Evolutionary conservation across 1,140 invertebrate species (phyloP).

Genomic region (Drosophila virilis): DNA sequence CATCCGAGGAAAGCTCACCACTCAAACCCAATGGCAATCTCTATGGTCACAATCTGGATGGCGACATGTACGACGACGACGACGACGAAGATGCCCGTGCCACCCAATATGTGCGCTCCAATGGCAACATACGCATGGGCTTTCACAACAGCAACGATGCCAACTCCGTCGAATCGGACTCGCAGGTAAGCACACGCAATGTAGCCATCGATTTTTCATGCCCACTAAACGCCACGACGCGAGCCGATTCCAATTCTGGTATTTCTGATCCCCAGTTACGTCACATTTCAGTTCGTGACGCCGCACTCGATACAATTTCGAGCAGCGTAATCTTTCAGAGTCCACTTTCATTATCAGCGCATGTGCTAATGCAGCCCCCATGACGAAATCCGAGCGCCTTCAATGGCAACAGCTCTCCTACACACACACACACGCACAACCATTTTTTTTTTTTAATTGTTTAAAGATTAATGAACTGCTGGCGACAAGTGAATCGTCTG

Average conservation of each 20-base stretch:
- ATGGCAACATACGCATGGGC: conserved; percentile 70
- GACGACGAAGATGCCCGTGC: conserved; percentile 64
- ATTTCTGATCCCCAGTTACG: conserved; percentile 8
- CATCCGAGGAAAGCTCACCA: conserved; percentile 86
- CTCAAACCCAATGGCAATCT: conserved; percentile 52
- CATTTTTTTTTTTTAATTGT: conserved; percentile 19
- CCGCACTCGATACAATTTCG: conserved; percentile 8
- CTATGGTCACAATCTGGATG: conserved; percentile 56
- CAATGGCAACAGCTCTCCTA: background rate
- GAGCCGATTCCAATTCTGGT: too few species aligned
- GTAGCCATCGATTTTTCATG: too few species aligned
- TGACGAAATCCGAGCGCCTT: conserved; percentile 46
- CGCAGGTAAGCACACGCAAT: conserved; percentile 57
- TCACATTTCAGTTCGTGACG: conserved; percentile 23
- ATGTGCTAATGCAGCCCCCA: conserved; percentile 13
- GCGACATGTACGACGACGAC: conserved; percentile 55
- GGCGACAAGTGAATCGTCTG: background rate
- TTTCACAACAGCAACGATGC: conserved; percentile 72
- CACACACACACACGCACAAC: background rate
- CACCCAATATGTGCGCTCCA: conserved; percentile 75
- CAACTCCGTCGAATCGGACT: conserved; percentile 80
- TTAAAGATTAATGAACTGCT: conserved; percentile 14
- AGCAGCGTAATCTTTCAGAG: conserved; percentile 16
- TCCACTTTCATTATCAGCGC: conserved; percentile 27
- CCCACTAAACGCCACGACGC: too few species aligned